Percentiles rank a stretch among this genome's conserved stretches.
Conservation (phyloP, 2,113 vertebrate species). For the Sardina pilchardus region DNA sequence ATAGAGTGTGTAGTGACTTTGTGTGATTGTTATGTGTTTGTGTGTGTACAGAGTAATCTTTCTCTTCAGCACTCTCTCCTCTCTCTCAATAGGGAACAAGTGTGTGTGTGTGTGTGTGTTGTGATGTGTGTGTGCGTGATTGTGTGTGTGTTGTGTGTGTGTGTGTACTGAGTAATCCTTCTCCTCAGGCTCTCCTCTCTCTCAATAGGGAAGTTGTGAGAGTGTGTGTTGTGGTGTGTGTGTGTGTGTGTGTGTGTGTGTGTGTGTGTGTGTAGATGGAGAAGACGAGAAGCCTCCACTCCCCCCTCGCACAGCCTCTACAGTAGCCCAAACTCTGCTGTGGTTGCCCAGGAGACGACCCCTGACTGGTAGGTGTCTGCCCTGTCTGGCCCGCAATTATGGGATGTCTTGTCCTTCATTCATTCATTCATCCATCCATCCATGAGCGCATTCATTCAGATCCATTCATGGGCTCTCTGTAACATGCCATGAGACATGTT, state of each 20-base stretch:
- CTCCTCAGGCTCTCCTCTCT: too few species aligned
- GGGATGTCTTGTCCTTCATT: neutral
- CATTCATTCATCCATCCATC: neutral
- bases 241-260: constrained; percentile 21
- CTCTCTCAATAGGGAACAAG: too few species aligned
- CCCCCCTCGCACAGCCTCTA: constrained; percentile 86
- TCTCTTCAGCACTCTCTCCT: too few species aligned
- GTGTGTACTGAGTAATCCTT: too few species aligned
- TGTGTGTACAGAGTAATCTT: too few species aligned
- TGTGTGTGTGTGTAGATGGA: constrained; percentile 74
- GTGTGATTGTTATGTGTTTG: too few species aligned
- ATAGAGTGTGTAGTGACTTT: too few species aligned
- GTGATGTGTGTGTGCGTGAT: too few species aligned
- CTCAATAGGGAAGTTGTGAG: too few species aligned
- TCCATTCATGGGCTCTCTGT: too few species aligned
- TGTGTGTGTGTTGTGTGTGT: neutral
- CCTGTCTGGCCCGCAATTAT: neutral
- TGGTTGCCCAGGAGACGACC: constrained; percentile 61
- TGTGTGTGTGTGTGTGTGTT: too few species aligned
- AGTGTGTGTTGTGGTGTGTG: neutral
- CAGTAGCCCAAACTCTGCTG: constrained; percentile 66
- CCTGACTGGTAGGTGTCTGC: constrained; percentile 77
- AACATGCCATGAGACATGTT: too few species aligned
- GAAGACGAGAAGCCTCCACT: constrained; percentile 93
- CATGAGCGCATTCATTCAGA: neutral